Evolutionary conservation across 2,113 vertebrate genomes (phyloP).

Genomic region (Arenaria interpres): DNA sequence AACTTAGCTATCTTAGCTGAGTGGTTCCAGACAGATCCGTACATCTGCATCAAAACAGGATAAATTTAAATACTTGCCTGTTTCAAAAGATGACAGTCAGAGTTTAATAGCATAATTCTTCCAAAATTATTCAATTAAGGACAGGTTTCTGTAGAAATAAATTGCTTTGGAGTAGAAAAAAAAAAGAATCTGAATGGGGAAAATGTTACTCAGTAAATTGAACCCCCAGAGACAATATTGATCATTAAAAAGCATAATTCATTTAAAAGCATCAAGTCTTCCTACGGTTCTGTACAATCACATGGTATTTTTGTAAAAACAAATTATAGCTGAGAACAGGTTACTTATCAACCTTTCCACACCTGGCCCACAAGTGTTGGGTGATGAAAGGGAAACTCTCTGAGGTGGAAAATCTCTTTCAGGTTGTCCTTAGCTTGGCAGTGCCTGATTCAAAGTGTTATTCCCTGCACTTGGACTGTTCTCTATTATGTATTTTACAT

Average conservation of each 20-base stretch:
- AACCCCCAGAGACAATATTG: not conserved
- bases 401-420: not conserved
- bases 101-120: not conserved
- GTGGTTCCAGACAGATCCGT: not conserved
- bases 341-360: not conserved
- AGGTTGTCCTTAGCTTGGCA: not conserved
- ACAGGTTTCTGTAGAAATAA: not conserved
- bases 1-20: not conserved
- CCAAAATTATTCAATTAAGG: not conserved
- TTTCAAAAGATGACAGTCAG: not conserved
- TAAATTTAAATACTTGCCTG: not conserved
- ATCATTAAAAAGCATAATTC: not conserved
- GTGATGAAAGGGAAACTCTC: not conserved
- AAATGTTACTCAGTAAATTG: not conserved
- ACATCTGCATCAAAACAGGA: not conserved
- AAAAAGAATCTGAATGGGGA: not conserved
- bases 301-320: not conserved
- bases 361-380: not conserved
- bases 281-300: not conserved
- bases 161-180: not conserved
- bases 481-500: not conserved
- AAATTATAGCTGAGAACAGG: not conserved
- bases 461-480: not conserved
- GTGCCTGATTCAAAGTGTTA: not conserved
- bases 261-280: not conserved